phyloP scores from a whole-genome alignment of 1,140 invertebrate genomes.

The Heliconius eleuchia region DNA sequence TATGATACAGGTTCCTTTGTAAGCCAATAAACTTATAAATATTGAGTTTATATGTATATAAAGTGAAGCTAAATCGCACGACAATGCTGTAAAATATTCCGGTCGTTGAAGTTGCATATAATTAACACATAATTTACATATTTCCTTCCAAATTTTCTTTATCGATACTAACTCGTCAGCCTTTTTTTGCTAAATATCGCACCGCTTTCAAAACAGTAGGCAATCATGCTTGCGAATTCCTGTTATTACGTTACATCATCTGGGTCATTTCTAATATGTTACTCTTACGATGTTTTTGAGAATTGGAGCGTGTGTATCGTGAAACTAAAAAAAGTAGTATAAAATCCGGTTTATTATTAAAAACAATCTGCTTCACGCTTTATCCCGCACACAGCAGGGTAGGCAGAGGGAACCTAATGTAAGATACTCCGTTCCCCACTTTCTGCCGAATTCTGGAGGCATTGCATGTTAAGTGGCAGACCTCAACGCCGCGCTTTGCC shows the following conservation, averaged over 20 bases:
- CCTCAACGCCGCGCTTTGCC: too few species aligned
- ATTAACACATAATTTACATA: background rate
- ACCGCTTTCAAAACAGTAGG: constrained; percentile 2
- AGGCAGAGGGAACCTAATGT: too few species aligned
- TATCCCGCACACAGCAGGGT: too few species aligned
- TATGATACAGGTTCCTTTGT: background rate
- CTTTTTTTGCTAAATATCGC: background rate
- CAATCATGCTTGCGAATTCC: background rate
- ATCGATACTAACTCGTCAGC: background rate
- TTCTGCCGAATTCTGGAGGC: too few species aligned
- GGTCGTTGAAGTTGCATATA: background rate
- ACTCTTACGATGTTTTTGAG: background rate
- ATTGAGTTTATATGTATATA: background rate
- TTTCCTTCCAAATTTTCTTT: background rate
- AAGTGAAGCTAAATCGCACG: constrained; percentile 8
- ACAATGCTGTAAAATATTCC: background rate
- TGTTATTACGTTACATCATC: constrained; percentile 11
- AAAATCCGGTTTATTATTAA: background rate
- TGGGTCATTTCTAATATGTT: constrained; percentile 3
- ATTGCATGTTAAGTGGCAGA: too few species aligned
- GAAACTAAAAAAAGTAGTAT: background rate
- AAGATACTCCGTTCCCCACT: too few species aligned
- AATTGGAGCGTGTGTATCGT: background rate
- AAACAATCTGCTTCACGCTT: too few species aligned
- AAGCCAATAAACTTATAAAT: constrained; percentile 11